Base-by-base conservation (phyloP, 2,113 vertebrate genomes). In the Oreotrochilus melanogaster region DNA sequence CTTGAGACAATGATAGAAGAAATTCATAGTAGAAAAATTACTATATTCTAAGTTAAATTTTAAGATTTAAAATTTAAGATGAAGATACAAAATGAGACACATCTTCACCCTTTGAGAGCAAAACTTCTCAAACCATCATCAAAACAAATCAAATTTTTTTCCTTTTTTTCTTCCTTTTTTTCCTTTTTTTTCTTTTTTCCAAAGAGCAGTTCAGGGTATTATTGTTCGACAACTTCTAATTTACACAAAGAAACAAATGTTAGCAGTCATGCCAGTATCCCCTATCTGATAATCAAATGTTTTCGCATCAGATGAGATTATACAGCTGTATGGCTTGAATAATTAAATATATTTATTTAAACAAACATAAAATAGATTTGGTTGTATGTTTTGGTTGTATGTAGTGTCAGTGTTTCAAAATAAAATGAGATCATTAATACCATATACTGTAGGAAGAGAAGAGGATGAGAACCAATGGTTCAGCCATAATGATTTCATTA, bases 401-500 rank as follows among this genome's bases (percentile, higher is more conserved):
- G 24, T 79, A 90, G 79, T 96, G 94, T 95, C 92, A 96, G 23
- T 78, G n/a, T 95, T 95, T 95, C 72, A 96, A 97, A 98, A 97
- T 92, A 94, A 98, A 97, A 97, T 75, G 86, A 96, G 95, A 97
- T 97, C 96, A 95, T 98, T 97, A 97, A 95, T 87, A 91, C 56
- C 25, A 21, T 83, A 90, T 53, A 94, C 80, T 89, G 69, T 88
- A 93, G 78, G 80, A 97, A 93, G 79, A 93, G 84, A 96, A 51
- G 42, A 60, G 58, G 93, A 92, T 97, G 83, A 97, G 94, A 98
- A 97, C 90, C 89, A 96, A 91, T 89, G 87, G 78, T 89, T 97
- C 93, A 95, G 57, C 78, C 95, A 90, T 97, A 97, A 97, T 96
- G 96, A 97, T 97, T 98, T 97, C 95, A 96, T 98, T 98, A 97